Base-by-base conservation (phyloP, 2,888 invertebrate genomes). In the Mantis religiosa region DNA sequence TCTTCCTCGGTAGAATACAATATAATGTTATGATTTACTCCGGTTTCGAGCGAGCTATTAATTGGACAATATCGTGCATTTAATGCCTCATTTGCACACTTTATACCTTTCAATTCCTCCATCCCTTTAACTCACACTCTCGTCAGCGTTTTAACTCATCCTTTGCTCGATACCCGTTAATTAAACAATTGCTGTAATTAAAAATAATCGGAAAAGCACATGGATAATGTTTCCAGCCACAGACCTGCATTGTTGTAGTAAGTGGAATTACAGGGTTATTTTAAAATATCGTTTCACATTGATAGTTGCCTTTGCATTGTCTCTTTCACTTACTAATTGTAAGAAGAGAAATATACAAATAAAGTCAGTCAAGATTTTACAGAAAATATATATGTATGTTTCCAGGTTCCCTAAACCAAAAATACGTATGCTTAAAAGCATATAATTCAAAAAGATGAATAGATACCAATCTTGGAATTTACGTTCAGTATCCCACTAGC, bases 1-100 rank as follows among this genome's bases (percentile, higher is more conserved):
- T 81, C 87, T 87, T 87, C 84, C 85, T 54, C 85, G n/a, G n/a
- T 85, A 34, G 82, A 87, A 34, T 87, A 82, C 87, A 82, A 82
- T 87, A 87, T 87, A 34, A 82, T 87, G 87, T 82, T 82, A 87
- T 87, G 87, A 87, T 87, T 87, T 87, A 71, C 87, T 82, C 82
- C 82, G 86, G 71, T 81, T 54, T 28, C 28, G 20, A n/a, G 81
- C 81, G 20, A 81, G n/a, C 87, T 87, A 87, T 87, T 87, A 82
- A 87, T 82, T 87, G 87, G 82, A 87, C 87, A 87, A 34, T 87
- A 41, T 27, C 34, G 27, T 87, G n/a, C 34, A 87, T 87, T 82
- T 82, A 87, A 82, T 86, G 86, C 86, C 86, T 87, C 87, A 81
- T 87, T 81, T 87, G 30, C 87, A 82, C 87, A 87, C 81, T 81